Base-by-base conservation (phyloP, 2,888 invertebrate species). In the Asteroscopus sphinx region DNA sequence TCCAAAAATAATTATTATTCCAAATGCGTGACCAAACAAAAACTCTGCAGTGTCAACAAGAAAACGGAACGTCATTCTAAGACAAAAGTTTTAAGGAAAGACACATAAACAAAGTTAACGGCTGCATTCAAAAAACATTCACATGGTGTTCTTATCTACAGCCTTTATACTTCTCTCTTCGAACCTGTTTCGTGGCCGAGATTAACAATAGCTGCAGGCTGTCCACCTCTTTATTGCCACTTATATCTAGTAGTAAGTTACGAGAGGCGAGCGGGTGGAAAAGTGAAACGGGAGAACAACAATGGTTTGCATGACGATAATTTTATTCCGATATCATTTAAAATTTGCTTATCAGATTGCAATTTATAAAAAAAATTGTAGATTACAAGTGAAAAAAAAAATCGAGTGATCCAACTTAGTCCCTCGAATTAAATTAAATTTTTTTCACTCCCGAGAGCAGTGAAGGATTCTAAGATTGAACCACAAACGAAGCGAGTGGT, bases 181-280 rank as follows among this genome's bases (percentile, higher is more conserved):
- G 80, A 87, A 93, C 93, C 92, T 87, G 93, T 93, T 93, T 79
- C 80, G 79, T 81, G 76, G 78, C 74, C 81, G 81, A 83, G 84
- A 89, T 86, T 89, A 88, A 93, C 92, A 92, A 93, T 92, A 85
- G 88, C 88, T 82, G 80, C 82, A 80, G 88, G 88, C 92, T 85
- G 87, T 86, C 87, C 85, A 88, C 86, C 86, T 88, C 88, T 92
- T 91, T 93, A 93, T 90, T 88, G 85, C 87, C 80, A 76, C 78
- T 80, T 74, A 56, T 56, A 32, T 54, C 51, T 63, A 75, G 78
- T 77, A 68, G 25, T 58, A 81, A 85, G 76, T 42, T 11, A 74
- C 12, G 40, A 75, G 76, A 47, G 17, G 9, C 1, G 0, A 76
- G 82, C 77, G 80, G 30, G 39, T 32, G 1, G 9, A 17, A 8